A percentile compares a stretch with the other conserved stretches of the same genome.
Conservation (phyloP, 2,113 vertebrate genomes). For the Columbina picui region DNA sequence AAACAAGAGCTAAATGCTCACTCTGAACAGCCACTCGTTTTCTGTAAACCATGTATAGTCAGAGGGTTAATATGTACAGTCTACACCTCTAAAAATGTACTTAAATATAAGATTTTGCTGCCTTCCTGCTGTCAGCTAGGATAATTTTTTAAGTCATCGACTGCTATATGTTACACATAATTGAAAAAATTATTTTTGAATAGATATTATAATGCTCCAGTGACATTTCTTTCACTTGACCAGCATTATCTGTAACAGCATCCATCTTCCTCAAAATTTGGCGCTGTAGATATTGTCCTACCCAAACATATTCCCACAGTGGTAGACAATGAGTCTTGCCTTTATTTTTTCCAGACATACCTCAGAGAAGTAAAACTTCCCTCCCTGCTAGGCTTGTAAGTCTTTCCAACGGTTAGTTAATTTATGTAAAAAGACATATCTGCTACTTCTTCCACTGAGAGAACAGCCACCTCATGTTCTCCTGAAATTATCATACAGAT, state of each 20-base stretch:
- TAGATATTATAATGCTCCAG: constrained; percentile 40
- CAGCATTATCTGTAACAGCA: constrained; percentile 17
- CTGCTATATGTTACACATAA: not conserved
- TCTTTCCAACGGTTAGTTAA: not conserved
- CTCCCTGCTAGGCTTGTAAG: not conserved
- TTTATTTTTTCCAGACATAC: not conserved
- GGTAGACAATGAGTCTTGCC: not conserved
- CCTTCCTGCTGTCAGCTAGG: constrained; percentile 13
- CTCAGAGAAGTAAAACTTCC: not conserved
- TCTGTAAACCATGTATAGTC: not conserved
- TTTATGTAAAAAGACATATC: rapidly evolving
- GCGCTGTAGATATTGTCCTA: not conserved
- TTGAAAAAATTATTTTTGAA: constrained; percentile 48
- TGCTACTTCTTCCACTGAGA: not conserved
- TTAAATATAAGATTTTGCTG: not conserved
- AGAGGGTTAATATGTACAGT: not conserved
- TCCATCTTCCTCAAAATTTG: not conserved
- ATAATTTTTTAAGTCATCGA: constrained; percentile 18
- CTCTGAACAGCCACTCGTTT: not conserved
- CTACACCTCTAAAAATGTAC: not conserved
- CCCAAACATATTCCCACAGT: not conserved
- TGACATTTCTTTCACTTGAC: constrained; percentile 51
- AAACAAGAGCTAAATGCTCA: not conserved
- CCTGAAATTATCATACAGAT: constrained; percentile 35
- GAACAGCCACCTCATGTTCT: not conserved